phyloP scores from a whole-genome alignment of 2,888 invertebrate species.

The Lagria hirta region DNA sequence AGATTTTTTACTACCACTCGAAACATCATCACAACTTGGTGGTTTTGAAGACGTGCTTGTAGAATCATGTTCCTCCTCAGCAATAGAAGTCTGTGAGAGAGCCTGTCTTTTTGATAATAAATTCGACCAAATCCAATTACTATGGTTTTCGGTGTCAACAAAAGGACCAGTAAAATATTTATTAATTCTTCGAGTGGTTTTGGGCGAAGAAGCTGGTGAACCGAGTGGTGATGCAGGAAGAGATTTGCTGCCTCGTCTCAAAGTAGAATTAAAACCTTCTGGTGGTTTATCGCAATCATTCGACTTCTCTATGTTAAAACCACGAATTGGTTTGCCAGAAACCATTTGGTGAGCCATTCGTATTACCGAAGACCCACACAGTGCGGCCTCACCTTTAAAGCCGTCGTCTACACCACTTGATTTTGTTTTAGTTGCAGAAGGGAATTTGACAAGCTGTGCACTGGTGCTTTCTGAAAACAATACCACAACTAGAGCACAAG shows the following conservation, averaged over 20 bases:
- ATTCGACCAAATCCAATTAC: constrained; percentile 66
- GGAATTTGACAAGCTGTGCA: constrained; percentile 34
- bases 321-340: constrained; percentile 49
- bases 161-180: constrained; percentile 63
- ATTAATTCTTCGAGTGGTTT: constrained; percentile 58
- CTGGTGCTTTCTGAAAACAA: constrained; percentile 26
- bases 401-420: constrained; percentile 72
- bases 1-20: constrained; percentile 38
- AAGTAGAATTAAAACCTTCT: constrained; percentile 47
- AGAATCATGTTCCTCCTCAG: constrained; percentile 60
- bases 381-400: constrained; percentile 67
- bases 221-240: constrained; percentile 69
- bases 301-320: constrained; percentile 45
- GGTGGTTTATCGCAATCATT: constrained; percentile 36
- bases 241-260: constrained; percentile 67
- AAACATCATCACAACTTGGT: constrained; percentile 43
- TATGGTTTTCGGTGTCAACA: constrained; percentile 54
- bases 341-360: constrained; percentile 64
- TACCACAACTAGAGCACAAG: too few species aligned
- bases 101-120: constrained; percentile 66
- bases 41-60: constrained; percentile 33
- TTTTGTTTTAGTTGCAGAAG: constrained; percentile 49
- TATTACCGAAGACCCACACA: constrained; percentile 67
- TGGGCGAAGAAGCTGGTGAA: constrained; percentile 65
- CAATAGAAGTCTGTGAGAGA: constrained; percentile 60